Evolutionary conservation across 2,797 vertebrate genomes (phyloP), one percentile per base, ranked within the genome.

Genomic region (Gastrophryne carolinensis): DNA sequence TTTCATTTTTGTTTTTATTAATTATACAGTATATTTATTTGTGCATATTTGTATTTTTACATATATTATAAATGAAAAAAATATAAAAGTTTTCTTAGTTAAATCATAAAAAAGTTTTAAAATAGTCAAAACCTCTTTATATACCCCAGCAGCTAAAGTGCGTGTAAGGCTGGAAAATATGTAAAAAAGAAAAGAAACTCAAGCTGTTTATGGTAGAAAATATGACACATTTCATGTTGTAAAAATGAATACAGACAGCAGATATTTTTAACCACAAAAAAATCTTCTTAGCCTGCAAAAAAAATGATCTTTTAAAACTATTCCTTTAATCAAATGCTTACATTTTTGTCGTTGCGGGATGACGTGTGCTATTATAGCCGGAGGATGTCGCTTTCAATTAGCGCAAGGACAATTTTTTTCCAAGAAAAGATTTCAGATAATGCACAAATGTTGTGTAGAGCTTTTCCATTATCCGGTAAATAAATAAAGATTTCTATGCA

Each of bases 351-450:
- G 21, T 66, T 21, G 34, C n/a, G 30, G n/a, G 26, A 19, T 67
- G 12, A 50, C 21, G 17, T 9, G 27, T n/a, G 64, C 37, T 67
- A 35, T 52, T 52, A 35, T 52, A 32, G 64, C 64, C 37, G 49
- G 47, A 7, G 3, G 11, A 23, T 8, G 47, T 66, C 47, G 9
- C 12, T 30, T 34, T 23, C 41, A 34, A 50, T 66, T 47, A 49
- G 15, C 41, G 3, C 11, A 5, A 5, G 21, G 5, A 1, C 26
- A 12, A 30, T 21, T n/a, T 35, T 65, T 53, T 44, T 44, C 39
- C 47, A 50, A n/a, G 15, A 34, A n/a, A 52, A 66, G 63, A 35
- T 34, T 35, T 52, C 19, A 37, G 64, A 67, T 67, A 66, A 34
- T 21, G 19, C 34, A 64, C 63, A 52, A 15, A n/a, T 66, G 21